Percentiles rank a stretch among this genome's conserved stretches.
These are phyloP conservation scores for Phoebastria nigripes DNA, from an alignment of 2,797 vertebrate genomes.

Conservation along the genomic window DNA sequence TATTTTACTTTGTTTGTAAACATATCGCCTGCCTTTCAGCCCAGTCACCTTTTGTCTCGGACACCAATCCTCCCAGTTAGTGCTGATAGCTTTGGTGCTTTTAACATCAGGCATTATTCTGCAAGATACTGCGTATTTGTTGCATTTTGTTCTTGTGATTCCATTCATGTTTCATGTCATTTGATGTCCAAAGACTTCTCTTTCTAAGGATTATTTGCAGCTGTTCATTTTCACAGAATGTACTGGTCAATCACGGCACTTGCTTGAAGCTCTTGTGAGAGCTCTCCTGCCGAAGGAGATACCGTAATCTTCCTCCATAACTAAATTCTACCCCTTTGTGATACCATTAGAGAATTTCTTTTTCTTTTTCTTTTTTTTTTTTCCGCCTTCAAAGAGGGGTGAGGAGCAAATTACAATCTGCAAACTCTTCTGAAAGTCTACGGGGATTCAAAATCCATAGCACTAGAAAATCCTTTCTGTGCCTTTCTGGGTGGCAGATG, in stretches of 20 bases:
- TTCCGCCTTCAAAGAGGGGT: background rate
- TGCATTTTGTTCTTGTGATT: background rate
- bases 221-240: background rate
- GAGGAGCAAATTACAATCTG: background rate
- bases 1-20: background rate
- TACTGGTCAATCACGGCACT: background rate
- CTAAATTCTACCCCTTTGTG: background rate
- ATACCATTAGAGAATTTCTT: background rate
- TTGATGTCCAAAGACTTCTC: background rate
- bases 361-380: no score
- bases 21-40: background rate
- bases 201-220: background rate
- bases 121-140: background rate
- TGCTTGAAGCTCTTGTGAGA: background rate
- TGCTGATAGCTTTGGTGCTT: background rate
- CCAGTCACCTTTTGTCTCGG: background rate
- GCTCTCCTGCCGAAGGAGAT: background rate
- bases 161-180: background rate
- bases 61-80: rapidly evolving
- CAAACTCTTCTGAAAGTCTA: background rate
- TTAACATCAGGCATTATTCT: background rate
- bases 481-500: background rate
- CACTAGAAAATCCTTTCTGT: background rate
- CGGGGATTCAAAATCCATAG: background rate
- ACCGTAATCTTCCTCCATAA: background rate